Conservation (phyloP, 2,888 invertebrate species). For the Tridacna gigas region DNA sequence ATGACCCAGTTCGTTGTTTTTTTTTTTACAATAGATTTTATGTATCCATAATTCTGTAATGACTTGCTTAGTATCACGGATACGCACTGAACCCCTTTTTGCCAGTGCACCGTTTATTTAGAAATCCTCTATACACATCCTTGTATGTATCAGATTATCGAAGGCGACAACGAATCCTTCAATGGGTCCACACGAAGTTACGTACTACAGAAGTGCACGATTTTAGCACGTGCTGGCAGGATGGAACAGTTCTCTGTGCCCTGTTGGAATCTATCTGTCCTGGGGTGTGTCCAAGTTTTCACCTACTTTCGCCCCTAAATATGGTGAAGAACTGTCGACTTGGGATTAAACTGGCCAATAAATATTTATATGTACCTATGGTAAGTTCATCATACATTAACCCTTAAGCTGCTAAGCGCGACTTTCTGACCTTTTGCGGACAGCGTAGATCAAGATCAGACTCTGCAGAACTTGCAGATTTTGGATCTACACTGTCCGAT, state of each 20-base stretch:
- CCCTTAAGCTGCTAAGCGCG: too few species aligned
- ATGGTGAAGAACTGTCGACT: conserved; percentile 82
- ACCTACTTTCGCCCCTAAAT: conserved; percentile 80
- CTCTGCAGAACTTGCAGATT: too few species aligned
- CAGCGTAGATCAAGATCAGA: too few species aligned
- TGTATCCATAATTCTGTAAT: too few species aligned
- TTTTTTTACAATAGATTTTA: too few species aligned
- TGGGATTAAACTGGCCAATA: conserved; percentile 81
- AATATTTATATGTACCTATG: conserved; percentile 78
- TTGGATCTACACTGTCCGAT: too few species aligned
- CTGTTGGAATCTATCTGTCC: conserved; percentile 82
- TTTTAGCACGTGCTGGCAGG: conserved; percentile 82
- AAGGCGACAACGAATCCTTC: conserved; percentile 69
- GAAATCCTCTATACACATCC: too few species aligned
- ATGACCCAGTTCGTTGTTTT: too few species aligned
- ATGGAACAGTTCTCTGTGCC: conserved; percentile 83
- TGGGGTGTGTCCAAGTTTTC: conserved; percentile 82
- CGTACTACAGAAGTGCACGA: conserved; percentile 68
- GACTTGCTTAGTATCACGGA: too few species aligned
- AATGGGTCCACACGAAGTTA: conserved; percentile 76
- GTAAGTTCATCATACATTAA: conserved; percentile 63
- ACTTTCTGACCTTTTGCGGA: too few species aligned
- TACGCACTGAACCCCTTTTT: too few species aligned
- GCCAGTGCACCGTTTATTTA: too few species aligned
- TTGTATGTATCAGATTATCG: conserved; percentile 64